These are phyloP conservation scores for Andricus curvator DNA, from an alignment of 2,888 invertebrate genomes.

Conservation along the genomic window DNA sequence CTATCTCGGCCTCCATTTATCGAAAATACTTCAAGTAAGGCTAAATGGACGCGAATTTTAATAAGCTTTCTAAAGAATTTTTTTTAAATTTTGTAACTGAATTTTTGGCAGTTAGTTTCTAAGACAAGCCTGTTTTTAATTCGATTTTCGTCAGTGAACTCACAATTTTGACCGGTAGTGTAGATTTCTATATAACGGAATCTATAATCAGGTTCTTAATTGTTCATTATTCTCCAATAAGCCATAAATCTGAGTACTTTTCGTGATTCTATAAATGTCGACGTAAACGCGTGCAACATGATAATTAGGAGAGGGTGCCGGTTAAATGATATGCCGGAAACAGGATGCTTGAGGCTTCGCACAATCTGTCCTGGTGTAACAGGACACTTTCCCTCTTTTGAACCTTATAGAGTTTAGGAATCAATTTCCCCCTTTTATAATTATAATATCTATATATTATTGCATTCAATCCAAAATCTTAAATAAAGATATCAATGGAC, in stretches of 20 bases:
- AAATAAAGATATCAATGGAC: background rate
- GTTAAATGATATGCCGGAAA: conserved; percentile 68
- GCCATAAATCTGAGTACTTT: conserved; percentile 1
- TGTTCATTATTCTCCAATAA: background rate
- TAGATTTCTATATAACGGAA: background rate
- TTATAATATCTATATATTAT: background rate
- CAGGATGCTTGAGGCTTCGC: conserved; percentile 66
- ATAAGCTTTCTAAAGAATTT: too few species aligned
- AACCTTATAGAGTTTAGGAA: background rate
- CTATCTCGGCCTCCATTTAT: too few species aligned
- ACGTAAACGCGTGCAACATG: conserved; percentile 29
- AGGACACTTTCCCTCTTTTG: conserved; percentile 61
- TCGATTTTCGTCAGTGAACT: too few species aligned
- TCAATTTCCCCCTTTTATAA: background rate
- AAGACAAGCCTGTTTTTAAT: too few species aligned
- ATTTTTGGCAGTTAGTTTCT: too few species aligned
- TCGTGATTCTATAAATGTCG: background rate
- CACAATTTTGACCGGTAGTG: too few species aligned
- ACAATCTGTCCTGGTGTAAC: conserved; percentile 62
- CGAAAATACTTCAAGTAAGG: too few species aligned
- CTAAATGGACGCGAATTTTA: too few species aligned
- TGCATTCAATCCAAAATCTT: too few species aligned
- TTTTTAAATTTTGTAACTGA: too few species aligned
- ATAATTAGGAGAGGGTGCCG: conserved; percentile 49
- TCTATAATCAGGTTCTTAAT: background rate